Evolutionary conservation across 2,888 invertebrate species (phyloP), one percentile per base, ranked within the genome.

Genomic region (Stenurella melanura): DNA sequence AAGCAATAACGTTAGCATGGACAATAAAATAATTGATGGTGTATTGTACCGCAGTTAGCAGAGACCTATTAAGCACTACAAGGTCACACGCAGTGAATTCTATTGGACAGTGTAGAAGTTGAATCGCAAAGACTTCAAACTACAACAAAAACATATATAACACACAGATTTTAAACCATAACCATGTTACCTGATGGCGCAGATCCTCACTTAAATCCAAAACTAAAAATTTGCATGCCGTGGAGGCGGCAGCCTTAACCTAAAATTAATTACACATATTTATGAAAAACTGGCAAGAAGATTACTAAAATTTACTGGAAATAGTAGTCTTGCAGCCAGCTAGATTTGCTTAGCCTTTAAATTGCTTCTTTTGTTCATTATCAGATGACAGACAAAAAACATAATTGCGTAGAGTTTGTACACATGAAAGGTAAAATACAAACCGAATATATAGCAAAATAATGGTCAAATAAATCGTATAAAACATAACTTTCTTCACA

Each of bases 31-130:
- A 50, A 50, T 12, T 10, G 9, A 42, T 3, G 17, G 7, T 18
- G 1, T 4, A 50, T 38, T 38, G 67, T 67, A 75, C 75, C 71
- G 66, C 19, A 4, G 75, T 71, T n/a, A 75, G 54, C 1, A 75
- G 50, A 11, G 64, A 66, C 26, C 75, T 71, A 67, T 71, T 42
- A 1, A 75, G 56, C 9, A 66, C 30, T 4, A 71, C 2, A 1
- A 75, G 58, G 18, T 67, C 75, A 54, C 38, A 70, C 0, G 75
- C 71, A 17, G 75, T 60, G 50, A 66, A 75, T n/a, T 67, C 30
- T 38, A 75, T 67, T 6, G 70, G 64, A 54, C 75, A 75, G 42
- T 75, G 70, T 2, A 66, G 58, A 12, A 75, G 57, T 34, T 70
- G 58, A 11, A 19, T 60, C 7, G 66, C 60, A 9, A 75, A 58